A percentile compares a stretch with the other conserved stretches of the same genome.
Conservation (phyloP, 2,797 vertebrate genomes). For the Apogon talboti region DNA sequence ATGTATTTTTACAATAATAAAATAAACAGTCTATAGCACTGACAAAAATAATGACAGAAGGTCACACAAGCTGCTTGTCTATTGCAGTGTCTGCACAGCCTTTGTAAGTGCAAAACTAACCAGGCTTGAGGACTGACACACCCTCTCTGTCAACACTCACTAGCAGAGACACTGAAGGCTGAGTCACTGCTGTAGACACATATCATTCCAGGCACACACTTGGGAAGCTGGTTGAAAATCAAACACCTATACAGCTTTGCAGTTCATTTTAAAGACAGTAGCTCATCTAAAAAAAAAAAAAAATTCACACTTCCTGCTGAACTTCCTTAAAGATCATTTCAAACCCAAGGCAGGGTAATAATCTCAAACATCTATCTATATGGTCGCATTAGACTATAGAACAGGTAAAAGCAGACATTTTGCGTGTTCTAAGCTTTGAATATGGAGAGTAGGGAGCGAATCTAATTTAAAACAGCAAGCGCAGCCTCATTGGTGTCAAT, state of each 20-base stretch:
- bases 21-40: slow-evolving; percentile 5
- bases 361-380: slow-evolving; percentile 39
- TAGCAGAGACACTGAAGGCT: slow-evolving; percentile 39
- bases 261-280: slow-evolving; percentile 36
- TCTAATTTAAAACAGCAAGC: slow-evolving; percentile 7
- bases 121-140: slow-evolving; percentile 59
- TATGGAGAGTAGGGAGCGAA: slow-evolving; percentile 7
- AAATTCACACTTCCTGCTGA: slow-evolving; percentile 32
- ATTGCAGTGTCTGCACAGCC: slow-evolving; percentile 4
- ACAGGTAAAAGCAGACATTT: slow-evolving; percentile 27
- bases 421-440: slow-evolving; percentile 21
- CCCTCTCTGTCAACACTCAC: slow-evolving; percentile 54
- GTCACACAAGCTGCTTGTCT: slow-evolving; percentile 13
- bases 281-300: slow-evolving; percentile 41
- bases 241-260: slow-evolving; percentile 15
- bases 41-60: slow-evolving; percentile 32
- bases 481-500: slow-evolving; percentile 10
- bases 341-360: slow-evolving; percentile 60
- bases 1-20: no score
- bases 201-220: slow-evolving; percentile 21
- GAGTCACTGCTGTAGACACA: slow-evolving; percentile 51
- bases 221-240: slow-evolving; percentile 23
- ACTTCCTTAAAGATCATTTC: slow-evolving; percentile 39
- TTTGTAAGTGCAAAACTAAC: slow-evolving; percentile 32
- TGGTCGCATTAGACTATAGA: slow-evolving; percentile 41